Percentiles rank a stretch among this genome's conserved stretches.
These are phyloP conservation scores for Clistopyga incitator DNA, from an alignment of 2,888 invertebrate genomes.

Conservation along the genomic window DNA sequence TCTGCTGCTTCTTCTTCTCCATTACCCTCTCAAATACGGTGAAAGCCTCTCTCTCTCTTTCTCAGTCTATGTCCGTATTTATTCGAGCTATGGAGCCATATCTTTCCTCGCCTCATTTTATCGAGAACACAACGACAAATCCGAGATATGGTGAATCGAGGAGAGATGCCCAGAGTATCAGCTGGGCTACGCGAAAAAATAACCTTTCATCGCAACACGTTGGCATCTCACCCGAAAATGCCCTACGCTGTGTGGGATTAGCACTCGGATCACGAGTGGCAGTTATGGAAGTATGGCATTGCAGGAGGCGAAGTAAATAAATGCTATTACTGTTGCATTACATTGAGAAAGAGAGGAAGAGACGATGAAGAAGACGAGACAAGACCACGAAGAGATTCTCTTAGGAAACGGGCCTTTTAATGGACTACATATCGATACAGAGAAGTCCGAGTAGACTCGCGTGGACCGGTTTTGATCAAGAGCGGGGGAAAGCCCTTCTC, in stretches of 20 bases:
- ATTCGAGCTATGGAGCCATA: background rate
- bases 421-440: background rate
- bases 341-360: conserved; percentile 11
- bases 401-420: conserved; percentile 28
- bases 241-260: background rate
- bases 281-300: conserved; percentile 12
- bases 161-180: background rate
- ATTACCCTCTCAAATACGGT: background rate
- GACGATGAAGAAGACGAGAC: background rate
- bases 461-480: conserved; percentile 24
- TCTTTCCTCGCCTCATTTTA: background rate
- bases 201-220: background rate
- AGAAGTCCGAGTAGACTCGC: background rate
- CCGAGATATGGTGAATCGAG: background rate
- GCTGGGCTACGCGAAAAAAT: background rate
- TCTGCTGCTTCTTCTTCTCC: conserved; percentile 30
- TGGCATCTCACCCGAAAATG: conserved; percentile 5
- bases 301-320: conserved; percentile 14
- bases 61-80: too few species aligned
- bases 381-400: background rate
- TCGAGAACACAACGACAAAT: background rate
- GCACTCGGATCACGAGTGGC: background rate
- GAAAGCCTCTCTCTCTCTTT: background rate
- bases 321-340: conserved; percentile 35
- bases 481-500: background rate